Conservation (phyloP, 2,797 vertebrate species). For the Sparidentex hasta region DNA sequence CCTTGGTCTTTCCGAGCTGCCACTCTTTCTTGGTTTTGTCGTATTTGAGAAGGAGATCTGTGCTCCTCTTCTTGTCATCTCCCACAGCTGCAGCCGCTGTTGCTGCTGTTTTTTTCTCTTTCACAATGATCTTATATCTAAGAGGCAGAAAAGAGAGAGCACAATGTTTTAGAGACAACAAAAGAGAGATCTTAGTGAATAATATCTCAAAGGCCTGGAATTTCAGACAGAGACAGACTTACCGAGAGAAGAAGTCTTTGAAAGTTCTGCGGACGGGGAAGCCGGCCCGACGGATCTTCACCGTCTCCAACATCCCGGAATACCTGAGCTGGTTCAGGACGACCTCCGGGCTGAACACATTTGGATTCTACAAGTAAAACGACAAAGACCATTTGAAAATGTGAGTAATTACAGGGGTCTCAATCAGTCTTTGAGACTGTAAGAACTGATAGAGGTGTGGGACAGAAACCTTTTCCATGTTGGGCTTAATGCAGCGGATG, state of each 20-base stretch:
- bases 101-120: constrained; percentile 66
- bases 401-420: background rate
- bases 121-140: constrained; percentile 93
- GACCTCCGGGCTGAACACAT: constrained; percentile 89
- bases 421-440: background rate
- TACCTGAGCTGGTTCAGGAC: constrained; percentile 94
- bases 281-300: constrained; percentile 93
- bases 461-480: constrained; percentile 89
- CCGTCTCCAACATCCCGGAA: constrained; percentile 95
- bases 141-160: constrained; percentile 8
- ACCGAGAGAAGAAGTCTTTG: constrained; percentile 92
- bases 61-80: constrained; percentile 87
- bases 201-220: background rate
- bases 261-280: constrained; percentile 93
- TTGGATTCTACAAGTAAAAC: constrained; percentile 83
- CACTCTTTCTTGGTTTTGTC: constrained; percentile 90
- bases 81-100: constrained; percentile 74
- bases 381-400: background rate
- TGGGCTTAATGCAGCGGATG: constrained; percentile 96
- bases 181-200: background rate
- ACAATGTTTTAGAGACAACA: background rate
- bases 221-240: constrained; percentile 25
- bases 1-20: constrained; percentile 95
- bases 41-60: constrained; percentile 86
- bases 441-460: constrained; percentile 9